Percentiles rank a stretch among this genome's conserved stretches.
These are phyloP conservation scores for Hoplias malabaricus DNA, from an alignment of 2,113 vertebrate genomes.

Conservation along the genomic window DNA sequence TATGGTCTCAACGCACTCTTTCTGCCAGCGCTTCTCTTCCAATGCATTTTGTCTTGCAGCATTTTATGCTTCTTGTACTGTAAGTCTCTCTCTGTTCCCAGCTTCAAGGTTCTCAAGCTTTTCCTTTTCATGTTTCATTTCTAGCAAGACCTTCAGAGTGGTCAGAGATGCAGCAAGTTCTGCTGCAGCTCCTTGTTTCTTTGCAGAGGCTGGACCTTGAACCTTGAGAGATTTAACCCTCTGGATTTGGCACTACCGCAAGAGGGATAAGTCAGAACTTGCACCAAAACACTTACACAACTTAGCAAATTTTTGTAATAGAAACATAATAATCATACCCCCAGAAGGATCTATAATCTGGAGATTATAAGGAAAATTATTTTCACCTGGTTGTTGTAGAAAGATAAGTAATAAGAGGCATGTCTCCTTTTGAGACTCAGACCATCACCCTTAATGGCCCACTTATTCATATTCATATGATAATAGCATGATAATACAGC, in stretches of 20 bases:
- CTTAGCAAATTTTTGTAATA: too few species aligned
- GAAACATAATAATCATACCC: too few species aligned
- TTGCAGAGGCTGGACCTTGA: conserved; percentile 15
- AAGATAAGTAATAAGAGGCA: too few species aligned
- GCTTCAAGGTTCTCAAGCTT: conserved; percentile 41
- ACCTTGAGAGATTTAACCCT: conserved; percentile 8
- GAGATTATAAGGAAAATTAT: too few species aligned
- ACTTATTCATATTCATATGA: too few species aligned
- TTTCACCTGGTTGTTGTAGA: too few species aligned
- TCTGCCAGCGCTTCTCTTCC: conserved; percentile 43
- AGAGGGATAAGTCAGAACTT: conserved; percentile 15
- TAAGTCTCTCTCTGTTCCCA: conserved; percentile 34
- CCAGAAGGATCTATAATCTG: too few species aligned
- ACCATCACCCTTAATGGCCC: too few species aligned
- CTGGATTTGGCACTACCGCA: neutral
- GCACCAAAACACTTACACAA: too few species aligned
- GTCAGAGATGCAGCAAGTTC: conserved; percentile 39
- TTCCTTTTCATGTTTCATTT: conserved; percentile 31
- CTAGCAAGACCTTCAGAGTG: conserved; percentile 33
- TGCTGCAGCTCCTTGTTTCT: conserved; percentile 49
- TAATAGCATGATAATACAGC: too few species aligned
- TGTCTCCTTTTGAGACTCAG: too few species aligned
- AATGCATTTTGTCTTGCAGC: conserved; percentile 36
- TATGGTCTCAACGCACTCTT: conserved; percentile 33
- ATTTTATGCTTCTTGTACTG: conserved; percentile 48